A percentile compares a stretch with the other conserved stretches of the same genome.
phyloP scores from a whole-genome alignment of 2,113 vertebrate species.

The Microcebus murinus region DNA sequence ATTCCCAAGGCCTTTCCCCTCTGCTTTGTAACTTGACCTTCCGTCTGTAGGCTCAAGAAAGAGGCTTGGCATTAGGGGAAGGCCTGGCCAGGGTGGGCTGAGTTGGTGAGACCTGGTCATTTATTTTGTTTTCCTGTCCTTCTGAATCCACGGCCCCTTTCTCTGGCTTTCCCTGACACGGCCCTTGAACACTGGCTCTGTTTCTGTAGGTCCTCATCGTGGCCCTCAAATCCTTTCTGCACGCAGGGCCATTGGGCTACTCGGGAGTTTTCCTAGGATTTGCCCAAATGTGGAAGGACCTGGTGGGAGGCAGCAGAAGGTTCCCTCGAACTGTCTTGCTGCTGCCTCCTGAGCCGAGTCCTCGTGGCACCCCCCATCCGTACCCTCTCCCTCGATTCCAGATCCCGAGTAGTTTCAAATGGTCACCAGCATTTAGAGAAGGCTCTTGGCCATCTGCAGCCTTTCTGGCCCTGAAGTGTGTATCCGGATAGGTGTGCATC shows the following conservation, averaged over 20 bases:
- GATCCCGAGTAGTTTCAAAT: too few species aligned
- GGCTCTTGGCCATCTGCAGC: neutral
- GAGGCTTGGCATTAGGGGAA: fast-evolving
- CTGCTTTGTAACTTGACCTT: neutral
- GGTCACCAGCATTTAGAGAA: neutral
- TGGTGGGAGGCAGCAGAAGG: too few species aligned
- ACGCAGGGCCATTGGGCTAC: fast-evolving
- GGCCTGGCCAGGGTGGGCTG: too few species aligned
- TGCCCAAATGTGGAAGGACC: neutral
- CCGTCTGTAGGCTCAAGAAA: neutral
- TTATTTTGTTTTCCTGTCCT: neutral
- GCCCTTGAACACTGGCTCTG: fast-evolving
- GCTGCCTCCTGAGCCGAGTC: neutral
- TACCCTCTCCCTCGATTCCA: fast-evolving
- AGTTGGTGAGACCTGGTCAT: neutral
- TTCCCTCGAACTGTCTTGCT: too few species aligned
- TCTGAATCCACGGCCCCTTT: neutral
- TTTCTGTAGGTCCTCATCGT: fast-evolving
- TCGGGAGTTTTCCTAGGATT: neutral
- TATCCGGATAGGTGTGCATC: neutral
- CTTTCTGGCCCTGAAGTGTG: neutral
- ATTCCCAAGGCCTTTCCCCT: too few species aligned
- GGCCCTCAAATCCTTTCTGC: too few species aligned
- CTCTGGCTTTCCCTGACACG: neutral
- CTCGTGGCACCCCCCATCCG: neutral